Base-by-base conservation (phyloP, 2,888 invertebrate genomes). In the Ochropacha duplaris region DNA sequence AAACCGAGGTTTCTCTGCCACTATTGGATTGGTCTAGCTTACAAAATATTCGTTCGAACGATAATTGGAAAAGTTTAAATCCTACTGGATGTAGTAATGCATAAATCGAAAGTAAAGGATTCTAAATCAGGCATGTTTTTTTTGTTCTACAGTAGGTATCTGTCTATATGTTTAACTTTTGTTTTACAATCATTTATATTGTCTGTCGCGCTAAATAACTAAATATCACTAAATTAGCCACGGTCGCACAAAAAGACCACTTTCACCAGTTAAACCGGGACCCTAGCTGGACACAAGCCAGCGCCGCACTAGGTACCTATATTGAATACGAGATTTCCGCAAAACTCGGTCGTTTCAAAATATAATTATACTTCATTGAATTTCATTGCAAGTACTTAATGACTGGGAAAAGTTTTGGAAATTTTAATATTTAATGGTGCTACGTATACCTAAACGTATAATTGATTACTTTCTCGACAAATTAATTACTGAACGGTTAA, bases 261-360 rank as follows among this genome's bases (percentile, higher is more conserved):
- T 79, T 81, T 79, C 77, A 66, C 76, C 66, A 58, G 62, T 65
- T 65, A 66, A 68, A 68, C 66, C 66, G 54, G 57, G 54, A 57
- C 44, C 63, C 70, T 69, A 31, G 16, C 16, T 81, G 82, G 83
- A 78, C 61, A 57, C 26, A 57, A 54, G 83, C 83, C 83, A 84
- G 75, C 58, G 63, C 65, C 60, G 68, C 68, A 76, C 71, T 74
- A n/a, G n/a, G n/a, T n/a, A n/a, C 63, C 63, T 60, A 65, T 72
- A 72, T 68, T 59, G 58, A 60, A 44, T 24, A 39, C 19, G 52
- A 58, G 51, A 62, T 65, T 62, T 64, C 22, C 49, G 54, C 51
- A 31, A 58, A 34, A 22, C 52, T 50, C n/a, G 26, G 26, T n/a
- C 12, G 44, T 49, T 51, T 51, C n/a, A 16, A 51, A 51, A 12